These are phyloP conservation scores for Pardalotus punctatus DNA, from an alignment of 2,113 vertebrate species.

Conservation along the genomic window DNA sequence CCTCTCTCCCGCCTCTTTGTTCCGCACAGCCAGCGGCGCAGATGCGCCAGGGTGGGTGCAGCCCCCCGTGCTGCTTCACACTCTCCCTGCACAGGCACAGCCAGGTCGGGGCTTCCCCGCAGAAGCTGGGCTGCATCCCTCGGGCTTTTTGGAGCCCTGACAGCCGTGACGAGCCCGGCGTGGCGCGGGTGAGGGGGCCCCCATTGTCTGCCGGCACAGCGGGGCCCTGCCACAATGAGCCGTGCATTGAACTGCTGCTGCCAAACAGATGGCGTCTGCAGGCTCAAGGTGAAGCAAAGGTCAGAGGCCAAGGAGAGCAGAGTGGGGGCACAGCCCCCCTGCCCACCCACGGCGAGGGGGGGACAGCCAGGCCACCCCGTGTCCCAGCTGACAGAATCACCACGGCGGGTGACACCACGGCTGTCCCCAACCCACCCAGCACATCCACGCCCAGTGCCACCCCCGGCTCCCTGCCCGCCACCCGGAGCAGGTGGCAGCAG, in stretches of 20 bases:
- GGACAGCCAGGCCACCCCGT: not conserved
- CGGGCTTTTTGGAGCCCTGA: not conserved
- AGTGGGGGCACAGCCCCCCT: not conserved
- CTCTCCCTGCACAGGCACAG: not conserved
- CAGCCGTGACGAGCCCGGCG: conserved; percentile 36
- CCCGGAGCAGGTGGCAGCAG: not conserved
- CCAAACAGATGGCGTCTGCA: conserved; percentile 63
- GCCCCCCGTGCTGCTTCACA: not conserved
- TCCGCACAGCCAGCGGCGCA: not conserved
- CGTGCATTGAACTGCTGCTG: conserved; percentile 1
- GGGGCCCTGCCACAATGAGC: conserved; percentile 47
- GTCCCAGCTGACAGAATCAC: not conserved
- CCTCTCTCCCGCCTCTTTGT: not conserved
- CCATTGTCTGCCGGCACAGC: conserved; percentile 32
- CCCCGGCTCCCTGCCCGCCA: rapidly evolving
- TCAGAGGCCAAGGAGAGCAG: conserved; percentile 29
- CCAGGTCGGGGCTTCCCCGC: not conserved
- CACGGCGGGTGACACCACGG: rapidly evolving
- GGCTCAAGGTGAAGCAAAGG: conserved; percentile 68
- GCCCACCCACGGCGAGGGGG: not conserved
- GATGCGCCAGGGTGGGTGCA: not conserved
- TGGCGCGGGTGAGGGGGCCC: conserved; percentile 20
- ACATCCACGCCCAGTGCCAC: not conserved
- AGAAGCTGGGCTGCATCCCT: not conserved
- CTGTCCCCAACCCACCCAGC: not conserved